Conservation (phyloP, 2,113 vertebrate species). For the Prolemur simus region DNA sequence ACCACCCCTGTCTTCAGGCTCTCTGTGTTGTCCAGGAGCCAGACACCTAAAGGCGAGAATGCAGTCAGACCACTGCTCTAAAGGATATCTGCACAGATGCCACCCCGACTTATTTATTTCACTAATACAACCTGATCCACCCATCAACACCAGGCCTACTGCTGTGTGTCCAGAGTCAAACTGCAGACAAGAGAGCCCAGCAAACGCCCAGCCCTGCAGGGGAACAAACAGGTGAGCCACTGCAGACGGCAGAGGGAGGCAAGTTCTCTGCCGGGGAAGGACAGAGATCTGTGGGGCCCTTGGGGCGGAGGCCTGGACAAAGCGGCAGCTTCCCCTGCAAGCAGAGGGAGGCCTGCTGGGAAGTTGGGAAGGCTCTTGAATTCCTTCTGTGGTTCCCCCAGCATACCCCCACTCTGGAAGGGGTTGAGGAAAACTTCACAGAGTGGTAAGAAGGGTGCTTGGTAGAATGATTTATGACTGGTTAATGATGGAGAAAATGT, state of each 20-base stretch:
- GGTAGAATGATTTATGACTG: constrained; percentile 35
- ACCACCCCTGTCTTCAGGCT: neutral
- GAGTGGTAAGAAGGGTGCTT: neutral
- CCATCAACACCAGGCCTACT: neutral
- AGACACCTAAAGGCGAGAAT: neutral
- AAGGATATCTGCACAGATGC: neutral
- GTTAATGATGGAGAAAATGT: constrained; percentile 20
- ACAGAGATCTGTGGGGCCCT: neutral
- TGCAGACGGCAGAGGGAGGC: too few relatives aligned
- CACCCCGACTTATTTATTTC: neutral
- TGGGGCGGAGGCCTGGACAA: too few relatives aligned
- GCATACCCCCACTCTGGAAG: neutral
- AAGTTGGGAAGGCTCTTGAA: neutral
- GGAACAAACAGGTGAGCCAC: neutral
- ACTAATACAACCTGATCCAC: neutral
- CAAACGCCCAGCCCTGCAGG: neutral
- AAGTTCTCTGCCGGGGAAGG: neutral
- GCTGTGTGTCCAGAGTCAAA: fast-evolving
- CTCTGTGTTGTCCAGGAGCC: neutral
- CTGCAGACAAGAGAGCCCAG: neutral
- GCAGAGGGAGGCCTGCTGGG: neutral
- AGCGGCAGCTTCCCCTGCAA: neutral
- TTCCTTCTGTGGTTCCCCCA: neutral
- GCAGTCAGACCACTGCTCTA: neutral
- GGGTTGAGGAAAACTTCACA: neutral